phyloP scores from a whole-genome alignment of 2,797 vertebrate species.

The Falco rusticolus region DNA sequence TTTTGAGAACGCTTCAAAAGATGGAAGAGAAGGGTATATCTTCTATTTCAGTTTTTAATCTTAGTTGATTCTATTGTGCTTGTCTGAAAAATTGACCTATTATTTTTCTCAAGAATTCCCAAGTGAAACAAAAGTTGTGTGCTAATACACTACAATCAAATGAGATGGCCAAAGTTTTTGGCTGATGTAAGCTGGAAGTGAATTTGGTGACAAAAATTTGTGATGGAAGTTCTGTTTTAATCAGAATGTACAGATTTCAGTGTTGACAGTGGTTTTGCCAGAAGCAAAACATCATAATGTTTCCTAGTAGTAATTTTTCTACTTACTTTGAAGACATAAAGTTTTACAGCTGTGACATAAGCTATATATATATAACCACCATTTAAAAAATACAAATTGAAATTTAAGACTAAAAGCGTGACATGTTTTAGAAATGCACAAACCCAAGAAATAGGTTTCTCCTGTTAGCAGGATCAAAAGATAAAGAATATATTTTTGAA shows the following conservation, averaged over 20 bases:
- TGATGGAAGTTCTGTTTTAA: neutral
- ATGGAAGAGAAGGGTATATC: neutral
- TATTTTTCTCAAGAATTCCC: slow-evolving; percentile 10
- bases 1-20: slow-evolving; percentile 51
- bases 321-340: neutral
- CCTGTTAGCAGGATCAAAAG: neutral
- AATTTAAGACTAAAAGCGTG: neutral
- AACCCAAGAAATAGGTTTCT: neutral
- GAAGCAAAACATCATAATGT: neutral
- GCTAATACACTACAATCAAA: neutral
- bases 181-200: neutral
- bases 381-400: neutral
- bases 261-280: neutral
- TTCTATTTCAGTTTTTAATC: slow-evolving; percentile 33
- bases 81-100: neutral
- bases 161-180: neutral
- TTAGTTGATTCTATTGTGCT: neutral
- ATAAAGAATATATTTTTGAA: neutral
- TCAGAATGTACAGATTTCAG: neutral
- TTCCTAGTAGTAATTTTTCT: neutral
- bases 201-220: neutral
- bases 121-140: neutral
- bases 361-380: neutral
- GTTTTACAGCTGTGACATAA: neutral
- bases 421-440: neutral